Evolutionary conservation across 2,113 vertebrate species (phyloP).

Genomic region (Rhipidura dahli): DNA sequence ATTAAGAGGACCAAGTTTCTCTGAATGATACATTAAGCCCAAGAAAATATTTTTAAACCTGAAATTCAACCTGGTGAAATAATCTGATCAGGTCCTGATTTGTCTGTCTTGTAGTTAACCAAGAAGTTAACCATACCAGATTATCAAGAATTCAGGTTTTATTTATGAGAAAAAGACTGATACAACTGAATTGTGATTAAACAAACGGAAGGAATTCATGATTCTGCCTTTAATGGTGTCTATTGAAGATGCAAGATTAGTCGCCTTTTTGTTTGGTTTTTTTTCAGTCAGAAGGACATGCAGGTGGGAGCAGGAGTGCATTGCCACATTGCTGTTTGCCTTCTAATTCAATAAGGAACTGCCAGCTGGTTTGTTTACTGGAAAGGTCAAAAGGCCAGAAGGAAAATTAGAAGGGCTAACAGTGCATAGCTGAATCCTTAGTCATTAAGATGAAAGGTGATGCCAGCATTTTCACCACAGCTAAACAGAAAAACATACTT

Average conservation of each 20-base stretch:
- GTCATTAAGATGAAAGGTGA: neutral
- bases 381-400: neutral
- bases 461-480: neutral
- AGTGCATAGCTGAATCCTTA: neutral
- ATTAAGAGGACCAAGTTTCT: neutral
- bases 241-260: neutral
- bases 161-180: neutral
- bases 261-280: accelerated
- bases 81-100: neutral
- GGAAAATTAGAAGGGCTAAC: neutral
- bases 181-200: neutral
- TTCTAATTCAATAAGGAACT: neutral
- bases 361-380: neutral
- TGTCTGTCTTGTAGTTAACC: neutral
- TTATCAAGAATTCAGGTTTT: neutral
- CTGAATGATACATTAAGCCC: neutral
- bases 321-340: neutral
- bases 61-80: neutral
- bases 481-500: neutral
- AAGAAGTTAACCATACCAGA: neutral
- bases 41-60: neutral
- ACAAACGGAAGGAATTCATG: neutral
- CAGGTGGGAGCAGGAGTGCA: neutral
- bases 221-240: neutral
- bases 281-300: neutral